Evolutionary conservation across 2,888 invertebrate genomes (phyloP).

Genomic region (Ormia ochracea): DNA sequence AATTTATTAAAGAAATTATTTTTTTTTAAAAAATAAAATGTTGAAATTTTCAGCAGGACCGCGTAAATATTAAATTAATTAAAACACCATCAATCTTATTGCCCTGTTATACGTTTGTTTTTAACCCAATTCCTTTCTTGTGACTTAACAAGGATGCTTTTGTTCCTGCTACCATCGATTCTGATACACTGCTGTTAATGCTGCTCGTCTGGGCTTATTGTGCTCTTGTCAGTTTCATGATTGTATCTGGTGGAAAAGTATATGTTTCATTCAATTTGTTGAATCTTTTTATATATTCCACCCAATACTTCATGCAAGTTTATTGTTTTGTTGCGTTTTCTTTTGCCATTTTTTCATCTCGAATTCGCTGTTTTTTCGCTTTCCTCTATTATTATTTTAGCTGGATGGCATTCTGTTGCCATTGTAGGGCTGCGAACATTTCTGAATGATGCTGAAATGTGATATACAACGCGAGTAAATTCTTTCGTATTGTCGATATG

Average conservation of each 20-base stretch:
- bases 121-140: not conserved
- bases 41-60: too few species aligned
- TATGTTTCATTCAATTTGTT: conserved; percentile 58
- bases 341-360: not conserved
- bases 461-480: conserved; percentile 43
- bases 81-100: not conserved
- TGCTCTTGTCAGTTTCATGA: conserved; percentile 50
- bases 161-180: conserved; percentile 27
- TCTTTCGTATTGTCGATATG: conserved; percentile 27
- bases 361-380: not conserved
- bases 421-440: not conserved
- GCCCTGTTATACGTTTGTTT: conserved; percentile 31
- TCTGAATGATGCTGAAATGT: conserved; percentile 46
- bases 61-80: too few species aligned
- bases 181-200: conserved; percentile 8
- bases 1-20: too few species aligned
- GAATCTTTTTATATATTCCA: conserved; percentile 27
- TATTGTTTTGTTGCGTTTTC: conserved; percentile 12
- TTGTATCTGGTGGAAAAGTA: conserved; percentile 40
- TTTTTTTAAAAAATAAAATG: too few species aligned
- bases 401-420: conserved; percentile 4
- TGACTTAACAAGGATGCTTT: conserved; percentile 40
- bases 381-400: not conserved
- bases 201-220: conserved; percentile 18
- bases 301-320: conserved; percentile 36